Percentiles rank a stretch among this genome's conserved stretches.
These are phyloP conservation scores for Elysia crispata DNA, from an alignment of 2,888 invertebrate species.

Conservation along the genomic window DNA sequence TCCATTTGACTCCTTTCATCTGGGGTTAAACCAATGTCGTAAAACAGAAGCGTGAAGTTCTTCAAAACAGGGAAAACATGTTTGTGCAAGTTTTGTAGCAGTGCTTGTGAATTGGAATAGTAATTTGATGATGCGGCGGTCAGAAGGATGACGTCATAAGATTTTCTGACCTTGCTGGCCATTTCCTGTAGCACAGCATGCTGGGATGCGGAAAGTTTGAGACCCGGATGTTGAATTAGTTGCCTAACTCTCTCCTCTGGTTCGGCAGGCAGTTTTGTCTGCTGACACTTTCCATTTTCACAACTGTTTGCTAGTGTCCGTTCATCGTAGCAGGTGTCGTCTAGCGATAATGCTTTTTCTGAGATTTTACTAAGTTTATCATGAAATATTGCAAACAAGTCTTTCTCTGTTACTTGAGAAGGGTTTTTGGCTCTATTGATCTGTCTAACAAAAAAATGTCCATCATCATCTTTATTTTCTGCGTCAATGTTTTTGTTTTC, in stretches of 20 bases:
- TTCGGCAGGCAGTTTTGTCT: slow-evolving; percentile 15
- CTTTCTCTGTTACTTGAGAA: not conserved
- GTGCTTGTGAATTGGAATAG: slow-evolving; percentile 41
- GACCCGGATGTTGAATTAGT: slow-evolving; percentile 1
- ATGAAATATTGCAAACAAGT: not conserved
- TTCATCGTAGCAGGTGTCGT: slow-evolving; percentile 5
- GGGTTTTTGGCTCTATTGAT: not conserved
- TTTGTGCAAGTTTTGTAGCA: slow-evolving; percentile 39
- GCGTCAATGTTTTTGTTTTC: not conserved
- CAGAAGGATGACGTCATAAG: slow-evolving; percentile 44
- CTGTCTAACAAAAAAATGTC: not conserved
- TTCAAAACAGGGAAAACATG: slow-evolving; percentile 39
- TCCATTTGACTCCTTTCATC: slow-evolving; percentile 15
- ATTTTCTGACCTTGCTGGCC: slow-evolving; percentile 17
- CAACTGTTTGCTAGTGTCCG: slow-evolving; percentile 32
- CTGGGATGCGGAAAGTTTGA: not conserved
- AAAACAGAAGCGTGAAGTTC: slow-evolving; percentile 36
- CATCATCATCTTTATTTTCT: not conserved
- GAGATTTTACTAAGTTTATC: too few relatives aligned
- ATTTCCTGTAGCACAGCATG: slow-evolving; percentile 23
- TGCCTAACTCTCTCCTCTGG: slow-evolving; percentile 1
- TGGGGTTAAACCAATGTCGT: slow-evolving; percentile 33
- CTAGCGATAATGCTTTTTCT: too few relatives aligned
- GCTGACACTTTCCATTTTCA: slow-evolving; percentile 22
- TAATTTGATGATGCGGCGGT: slow-evolving; percentile 50